Evolutionary conservation across 2,888 invertebrate species (phyloP), one percentile per base, ranked within the genome.

Genomic region (Tetanocera ferruginea): DNA sequence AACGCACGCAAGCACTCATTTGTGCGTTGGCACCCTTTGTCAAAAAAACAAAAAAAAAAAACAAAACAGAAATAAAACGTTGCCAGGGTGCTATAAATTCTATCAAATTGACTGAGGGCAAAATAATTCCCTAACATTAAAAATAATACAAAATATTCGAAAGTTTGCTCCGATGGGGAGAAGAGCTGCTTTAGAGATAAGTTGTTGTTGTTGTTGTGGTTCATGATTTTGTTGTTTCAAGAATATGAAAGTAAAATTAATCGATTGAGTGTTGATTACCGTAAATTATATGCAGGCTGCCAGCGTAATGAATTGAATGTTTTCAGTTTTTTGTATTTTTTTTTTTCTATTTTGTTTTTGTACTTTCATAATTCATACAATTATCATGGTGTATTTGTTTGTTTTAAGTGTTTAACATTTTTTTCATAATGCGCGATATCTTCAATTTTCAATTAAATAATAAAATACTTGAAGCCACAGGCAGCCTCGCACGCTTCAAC

Each of bases 241-340:
- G 67, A 34, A 49, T 71, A 71, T 51, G 23, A 34, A 55, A 55
- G 31, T 71, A 34, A 71, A 71, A 71, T 55, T 52, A 34, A 71
- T 31, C 31, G 71, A 71, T 71, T 71, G 71, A 71, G 71, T 28
- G 55, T 34, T 17, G 71, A 55, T 55, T 34, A n/a, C 43, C 11
- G 67, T 55, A 23, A 55, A 55, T n/a, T n/a, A 55, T 23, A 8
- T n/a, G 28, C 25, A 1, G 62, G 28, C 25, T 5, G 64, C n/a
- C 34, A 31, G 34, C 34, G 14, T 17, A 14, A 14, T 8, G 17
- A 51, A 23, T 2, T 23, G 25, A 25, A 25, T 17, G 28, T 28
- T 31, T 25, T 17, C 69, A 25, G n/a, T n/a, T n/a, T 25, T 34
- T n/a, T 31, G 19, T 34, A 25, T 25, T 25, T 31, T 62, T 62